Evolutionary conservation across 2,113 vertebrate genomes (phyloP).

Genomic region (Psittacara wagleri): DNA sequence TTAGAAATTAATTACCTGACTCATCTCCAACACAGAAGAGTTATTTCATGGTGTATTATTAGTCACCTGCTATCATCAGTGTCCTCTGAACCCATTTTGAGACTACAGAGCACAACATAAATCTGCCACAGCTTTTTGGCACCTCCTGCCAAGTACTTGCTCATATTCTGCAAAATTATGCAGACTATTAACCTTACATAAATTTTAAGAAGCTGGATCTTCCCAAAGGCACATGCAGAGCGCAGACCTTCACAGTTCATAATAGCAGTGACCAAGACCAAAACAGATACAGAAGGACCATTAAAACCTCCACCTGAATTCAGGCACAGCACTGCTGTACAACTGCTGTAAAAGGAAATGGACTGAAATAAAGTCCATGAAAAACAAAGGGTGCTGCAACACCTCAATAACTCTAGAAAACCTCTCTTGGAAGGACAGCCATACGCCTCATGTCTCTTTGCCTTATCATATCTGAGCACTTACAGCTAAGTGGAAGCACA

Average conservation of each 20-base stretch:
- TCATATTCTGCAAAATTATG: conserved; percentile 27
- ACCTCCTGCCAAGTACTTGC: conserved; percentile 3
- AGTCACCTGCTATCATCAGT: conserved; percentile 9
- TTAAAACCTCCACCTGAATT: neutral
- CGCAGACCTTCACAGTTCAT: neutral
- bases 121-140: conserved; percentile 36
- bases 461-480: neutral
- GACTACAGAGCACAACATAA: conserved; percentile 10
- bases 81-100: conserved; percentile 2
- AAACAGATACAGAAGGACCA: neutral
- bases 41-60: neutral
- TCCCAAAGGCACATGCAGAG: neutral
- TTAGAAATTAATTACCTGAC: conserved; percentile 37
- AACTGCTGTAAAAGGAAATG: neutral
- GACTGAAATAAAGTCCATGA: neutral
- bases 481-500: neutral
- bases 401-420: neutral
- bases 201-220: conserved; percentile 17
- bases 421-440: neutral
- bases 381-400: neutral
- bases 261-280: neutral
- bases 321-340: neutral
- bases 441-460: neutral
- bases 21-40: conserved; percentile 8
- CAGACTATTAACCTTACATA: conserved; percentile 37